Conservation (phyloP, 2,797 vertebrate species). For the Ptychobarbus kaznakovi region DNA sequence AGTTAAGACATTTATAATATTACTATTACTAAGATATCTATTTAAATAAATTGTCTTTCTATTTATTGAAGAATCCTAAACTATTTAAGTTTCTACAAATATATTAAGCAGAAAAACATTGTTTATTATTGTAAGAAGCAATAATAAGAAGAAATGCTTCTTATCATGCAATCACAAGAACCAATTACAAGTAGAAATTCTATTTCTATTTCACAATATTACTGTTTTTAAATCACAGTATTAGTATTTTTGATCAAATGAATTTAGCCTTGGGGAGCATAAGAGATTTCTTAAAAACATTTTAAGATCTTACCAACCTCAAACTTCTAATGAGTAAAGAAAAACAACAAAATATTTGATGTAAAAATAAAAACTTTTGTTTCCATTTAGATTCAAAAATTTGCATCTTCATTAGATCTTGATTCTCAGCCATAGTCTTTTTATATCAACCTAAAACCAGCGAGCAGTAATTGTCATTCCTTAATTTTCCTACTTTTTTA, state of each 20-base stretch:
- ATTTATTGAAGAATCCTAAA: not conserved
- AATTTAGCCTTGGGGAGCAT: not conserved
- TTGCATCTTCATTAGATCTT: not conserved
- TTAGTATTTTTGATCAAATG: not conserved
- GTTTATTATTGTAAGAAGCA: not conserved
- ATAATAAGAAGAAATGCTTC: not conserved
- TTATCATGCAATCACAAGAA: not conserved
- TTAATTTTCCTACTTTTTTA: not conserved
- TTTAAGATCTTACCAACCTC: not conserved
- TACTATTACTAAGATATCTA: not conserved
- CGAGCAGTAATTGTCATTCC: not conserved
- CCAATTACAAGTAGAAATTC: not conserved
- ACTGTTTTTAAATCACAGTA: not conserved
- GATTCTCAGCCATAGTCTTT: not conserved
- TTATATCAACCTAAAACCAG: not conserved
- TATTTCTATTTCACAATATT: not conserved
- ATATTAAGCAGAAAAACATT: not conserved
- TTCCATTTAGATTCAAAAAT: not conserved
- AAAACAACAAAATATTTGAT: not conserved
- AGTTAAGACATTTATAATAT: not conserved
- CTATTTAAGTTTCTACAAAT: not conserved
- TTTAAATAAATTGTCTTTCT: not conserved
- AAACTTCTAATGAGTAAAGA: constrained; percentile 3
- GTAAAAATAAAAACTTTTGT: not conserved
- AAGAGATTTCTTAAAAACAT: not conserved